A percentile compares a stretch with the other conserved stretches of the same genome.
phyloP scores from a whole-genome alignment of 2,888 invertebrate genomes.

The Elaeidobius kamerunicus region DNA sequence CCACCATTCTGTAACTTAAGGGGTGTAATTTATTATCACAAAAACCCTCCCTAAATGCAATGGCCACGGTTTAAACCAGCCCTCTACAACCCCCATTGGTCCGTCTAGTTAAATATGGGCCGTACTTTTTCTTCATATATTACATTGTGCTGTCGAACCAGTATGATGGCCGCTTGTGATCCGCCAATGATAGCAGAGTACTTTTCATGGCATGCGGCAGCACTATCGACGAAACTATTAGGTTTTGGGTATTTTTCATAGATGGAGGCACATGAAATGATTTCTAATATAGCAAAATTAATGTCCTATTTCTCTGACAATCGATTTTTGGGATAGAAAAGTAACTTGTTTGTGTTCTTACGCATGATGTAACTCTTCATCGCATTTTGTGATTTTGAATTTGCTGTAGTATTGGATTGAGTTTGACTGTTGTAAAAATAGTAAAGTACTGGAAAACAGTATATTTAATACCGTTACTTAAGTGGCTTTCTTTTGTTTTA shows the following conservation, averaged over 20 bases:
- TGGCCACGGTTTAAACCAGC: slow-evolving; percentile 42
- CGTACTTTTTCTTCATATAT: slow-evolving; percentile 44
- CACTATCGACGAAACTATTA: slow-evolving; percentile 22
- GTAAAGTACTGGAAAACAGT: too few species aligned
- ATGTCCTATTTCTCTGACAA: too few species aligned
- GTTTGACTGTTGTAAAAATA: too few species aligned
- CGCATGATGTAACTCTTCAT: too few species aligned
- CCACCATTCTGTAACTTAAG: slow-evolving; percentile 18
- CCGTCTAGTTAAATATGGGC: slow-evolving; percentile 40
- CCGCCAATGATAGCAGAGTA: slow-evolving; percentile 48
- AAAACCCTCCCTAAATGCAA: slow-evolving; percentile 46
- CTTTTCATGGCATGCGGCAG: slow-evolving; percentile 35
- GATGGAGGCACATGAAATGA: slow-evolving; percentile 38
- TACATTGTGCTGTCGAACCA: slow-evolving; percentile 45
- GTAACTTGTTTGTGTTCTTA: too few species aligned
- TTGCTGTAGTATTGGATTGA: too few species aligned
- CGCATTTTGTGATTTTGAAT: too few species aligned
- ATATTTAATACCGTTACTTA: too few species aligned
- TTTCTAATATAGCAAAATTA: too few species aligned
- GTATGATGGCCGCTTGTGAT: slow-evolving; percentile 52
- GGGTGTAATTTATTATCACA: slow-evolving; percentile 35
- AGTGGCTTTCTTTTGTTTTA: too few species aligned
- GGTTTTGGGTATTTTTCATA: slow-evolving; percentile 35
- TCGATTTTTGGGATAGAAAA: too few species aligned
- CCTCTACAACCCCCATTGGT: slow-evolving; percentile 42